Conservation (phyloP, 2,113 vertebrate species). For the Oreochromis aureus region DNA sequence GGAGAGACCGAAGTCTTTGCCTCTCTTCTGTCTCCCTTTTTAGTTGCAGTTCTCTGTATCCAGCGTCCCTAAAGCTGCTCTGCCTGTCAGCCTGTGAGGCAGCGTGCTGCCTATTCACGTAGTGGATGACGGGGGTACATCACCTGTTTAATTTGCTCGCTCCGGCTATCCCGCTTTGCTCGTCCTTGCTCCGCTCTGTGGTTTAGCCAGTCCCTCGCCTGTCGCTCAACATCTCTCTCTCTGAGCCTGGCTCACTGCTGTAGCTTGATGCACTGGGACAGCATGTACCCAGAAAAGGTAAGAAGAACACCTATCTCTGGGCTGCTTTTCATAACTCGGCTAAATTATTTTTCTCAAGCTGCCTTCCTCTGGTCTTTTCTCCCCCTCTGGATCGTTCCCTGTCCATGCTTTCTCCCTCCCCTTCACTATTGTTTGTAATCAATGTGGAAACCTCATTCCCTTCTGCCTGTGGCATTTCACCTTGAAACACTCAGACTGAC, state of each 20-base stretch:
- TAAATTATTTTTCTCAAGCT: neutral
- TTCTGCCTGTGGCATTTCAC: neutral
- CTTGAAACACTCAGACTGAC: neutral
- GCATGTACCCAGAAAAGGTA: slow-evolving; percentile 63
- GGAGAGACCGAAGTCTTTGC: neutral
- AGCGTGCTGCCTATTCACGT: neutral
- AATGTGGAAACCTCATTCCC: neutral
- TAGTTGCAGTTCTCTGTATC: neutral
- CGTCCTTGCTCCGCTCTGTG: neutral
- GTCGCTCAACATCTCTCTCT: neutral
- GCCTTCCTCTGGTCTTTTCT: neutral
- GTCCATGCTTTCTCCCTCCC: neutral
- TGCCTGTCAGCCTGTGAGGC: neutral
- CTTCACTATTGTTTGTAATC: neutral
- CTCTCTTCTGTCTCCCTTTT: neutral
- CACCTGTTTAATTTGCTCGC: slow-evolving; percentile 23
- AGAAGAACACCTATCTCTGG: slow-evolving; percentile 9
- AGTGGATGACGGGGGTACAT: slow-evolving; percentile 3
- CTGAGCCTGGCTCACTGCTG: neutral
- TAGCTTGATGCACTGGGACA: slow-evolving; percentile 13
- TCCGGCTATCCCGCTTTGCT: neutral
- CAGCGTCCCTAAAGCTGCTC: neutral
- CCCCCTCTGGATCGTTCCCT: neutral
- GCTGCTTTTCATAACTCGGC: neutral
- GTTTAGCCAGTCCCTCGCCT: neutral